phyloP scores from a whole-genome alignment of 2,797 vertebrate species.

The Ptychobarbus kaznakovi region DNA sequence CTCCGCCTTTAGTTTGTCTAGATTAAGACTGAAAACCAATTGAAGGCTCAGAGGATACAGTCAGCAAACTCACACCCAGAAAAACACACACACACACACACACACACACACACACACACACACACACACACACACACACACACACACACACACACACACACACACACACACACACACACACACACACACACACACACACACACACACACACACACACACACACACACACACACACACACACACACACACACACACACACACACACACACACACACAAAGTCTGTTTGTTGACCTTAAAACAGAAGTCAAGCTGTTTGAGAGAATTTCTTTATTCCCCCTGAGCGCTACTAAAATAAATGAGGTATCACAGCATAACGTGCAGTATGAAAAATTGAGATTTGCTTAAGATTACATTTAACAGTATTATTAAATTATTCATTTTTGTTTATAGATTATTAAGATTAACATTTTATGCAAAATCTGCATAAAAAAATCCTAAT shows the following conservation, averaged over 20 bases:
- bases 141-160: background rate
- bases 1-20: slow-evolving; percentile 19
- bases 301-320: background rate
- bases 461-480: background rate
- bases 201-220: background rate
- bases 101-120: background rate
- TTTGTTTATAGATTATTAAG: background rate
- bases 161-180: background rate
- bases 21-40: slow-evolving; percentile 35
- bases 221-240: background rate
- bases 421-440: background rate
- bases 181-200: background rate
- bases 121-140: background rate
- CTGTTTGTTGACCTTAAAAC: slow-evolving; percentile 26
- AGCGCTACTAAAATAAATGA: background rate
- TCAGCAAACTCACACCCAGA: slow-evolving; percentile 14
- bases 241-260: background rate
- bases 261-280: background rate
- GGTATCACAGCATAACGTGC: background rate
- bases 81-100: background rate
- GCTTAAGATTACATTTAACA: background rate
- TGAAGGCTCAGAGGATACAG: background rate
- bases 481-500: too few species aligned
- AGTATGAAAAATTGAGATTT: background rate
- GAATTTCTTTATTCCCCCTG: background rate